Evolutionary conservation across 2,797 vertebrate species (phyloP).

Genomic region (Cirrhinus mrigala): DNA sequence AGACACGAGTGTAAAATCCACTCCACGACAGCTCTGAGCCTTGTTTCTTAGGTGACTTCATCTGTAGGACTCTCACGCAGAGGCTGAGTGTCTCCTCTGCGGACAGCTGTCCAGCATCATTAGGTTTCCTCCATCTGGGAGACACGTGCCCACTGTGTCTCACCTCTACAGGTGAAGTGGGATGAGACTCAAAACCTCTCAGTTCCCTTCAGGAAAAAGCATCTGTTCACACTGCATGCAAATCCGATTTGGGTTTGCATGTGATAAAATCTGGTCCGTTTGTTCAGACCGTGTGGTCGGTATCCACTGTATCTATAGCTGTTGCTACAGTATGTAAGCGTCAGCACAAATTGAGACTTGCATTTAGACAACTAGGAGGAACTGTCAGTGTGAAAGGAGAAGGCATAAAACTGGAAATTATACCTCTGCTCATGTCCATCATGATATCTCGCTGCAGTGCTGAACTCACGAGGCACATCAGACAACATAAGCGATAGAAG

Average conservation of each 20-base stretch:
- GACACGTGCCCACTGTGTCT: constrained; percentile 34
- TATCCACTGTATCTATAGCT: neutral
- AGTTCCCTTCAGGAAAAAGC: neutral
- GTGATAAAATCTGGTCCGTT: constrained; percentile 28
- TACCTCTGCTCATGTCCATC: constrained; percentile 21
- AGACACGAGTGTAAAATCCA: constrained; percentile 44
- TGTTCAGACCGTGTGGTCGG: constrained; percentile 13
- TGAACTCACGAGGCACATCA: neutral
- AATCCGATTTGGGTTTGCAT: constrained; percentile 22
- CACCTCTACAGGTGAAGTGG: constrained; percentile 47
- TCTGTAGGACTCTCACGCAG: constrained; percentile 56
- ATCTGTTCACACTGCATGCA: constrained; percentile 24
- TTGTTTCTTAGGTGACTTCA: constrained; percentile 41
- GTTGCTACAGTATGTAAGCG: neutral
- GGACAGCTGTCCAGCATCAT: constrained; percentile 59
- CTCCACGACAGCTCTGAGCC: constrained; percentile 41
- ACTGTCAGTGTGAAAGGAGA: constrained; percentile 18
- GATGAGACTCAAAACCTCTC: constrained; percentile 28
- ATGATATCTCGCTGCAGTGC: constrained; percentile 1
- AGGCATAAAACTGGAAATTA: constrained; percentile 18
- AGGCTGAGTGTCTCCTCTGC: constrained; percentile 40
- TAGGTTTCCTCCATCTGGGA: constrained; percentile 45
- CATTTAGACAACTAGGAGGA: neutral
- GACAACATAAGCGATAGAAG: constrained; percentile 2
- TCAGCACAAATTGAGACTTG: constrained; percentile 21